Evolutionary conservation across 1,140 invertebrate genomes (phyloP).

Genomic region (Adoxophyes honmai): DNA sequence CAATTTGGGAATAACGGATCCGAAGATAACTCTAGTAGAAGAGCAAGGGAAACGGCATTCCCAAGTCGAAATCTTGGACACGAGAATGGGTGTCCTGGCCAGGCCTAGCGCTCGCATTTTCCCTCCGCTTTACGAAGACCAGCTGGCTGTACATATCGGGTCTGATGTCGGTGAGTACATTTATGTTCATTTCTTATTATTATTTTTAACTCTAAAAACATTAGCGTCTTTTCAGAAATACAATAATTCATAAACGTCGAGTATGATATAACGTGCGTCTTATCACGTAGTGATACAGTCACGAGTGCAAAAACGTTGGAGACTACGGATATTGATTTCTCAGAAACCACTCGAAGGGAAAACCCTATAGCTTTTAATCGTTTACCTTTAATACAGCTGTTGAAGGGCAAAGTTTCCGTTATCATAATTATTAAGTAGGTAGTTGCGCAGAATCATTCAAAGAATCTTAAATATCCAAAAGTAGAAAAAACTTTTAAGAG

Average conservation of each 20-base stretch:
- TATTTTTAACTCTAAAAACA: no score
- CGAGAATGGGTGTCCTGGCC: conserved; percentile 52
- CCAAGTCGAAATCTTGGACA: conserved; percentile 83
- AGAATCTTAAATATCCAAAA: no score
- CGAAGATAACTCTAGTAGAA: conserved; percentile 84
- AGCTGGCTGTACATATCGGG: conserved; percentile 85
- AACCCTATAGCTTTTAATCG: background rate
- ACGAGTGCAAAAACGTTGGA: no score
- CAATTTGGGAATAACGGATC: conserved; percentile 77
- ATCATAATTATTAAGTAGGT: background rate
- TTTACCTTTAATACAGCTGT: background rate
- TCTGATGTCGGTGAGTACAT: conserved; percentile 77
- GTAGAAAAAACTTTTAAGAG: no score
- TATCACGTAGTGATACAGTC: no score
- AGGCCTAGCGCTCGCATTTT: conserved; percentile 74
- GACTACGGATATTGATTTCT: no score
- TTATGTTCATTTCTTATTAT: no score
- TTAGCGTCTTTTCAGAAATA: no score
- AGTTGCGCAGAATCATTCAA: background rate
- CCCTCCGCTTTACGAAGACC: conserved; percentile 88
- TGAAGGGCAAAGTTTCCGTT: background rate
- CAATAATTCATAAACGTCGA: no score
- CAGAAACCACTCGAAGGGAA: conserved; percentile 12
- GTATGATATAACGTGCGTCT: no score
- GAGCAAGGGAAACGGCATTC: conserved; percentile 82